Evolutionary conservation across 2,888 invertebrate species (phyloP).

Genomic region (Ethmia dodecea): DNA sequence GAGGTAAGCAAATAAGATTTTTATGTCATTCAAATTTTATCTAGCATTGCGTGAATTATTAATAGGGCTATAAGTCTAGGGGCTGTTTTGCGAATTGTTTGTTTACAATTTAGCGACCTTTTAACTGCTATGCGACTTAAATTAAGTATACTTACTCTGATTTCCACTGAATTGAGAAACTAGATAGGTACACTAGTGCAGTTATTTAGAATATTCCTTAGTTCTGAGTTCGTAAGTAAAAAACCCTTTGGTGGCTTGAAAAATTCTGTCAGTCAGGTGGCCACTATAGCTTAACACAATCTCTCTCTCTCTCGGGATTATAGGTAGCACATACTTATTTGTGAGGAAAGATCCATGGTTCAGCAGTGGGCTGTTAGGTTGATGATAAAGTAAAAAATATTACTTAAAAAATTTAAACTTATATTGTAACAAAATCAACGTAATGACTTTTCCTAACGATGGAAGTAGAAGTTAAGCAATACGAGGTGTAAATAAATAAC

Average conservation of each 20-base stretch:
- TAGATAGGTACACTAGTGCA: background rate
- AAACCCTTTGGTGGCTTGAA: background rate
- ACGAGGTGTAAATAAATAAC: constrained; percentile 11
- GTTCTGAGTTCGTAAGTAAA: background rate
- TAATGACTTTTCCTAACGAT: constrained; percentile 17
- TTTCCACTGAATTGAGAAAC: constrained; percentile 5
- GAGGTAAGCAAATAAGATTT: no score
- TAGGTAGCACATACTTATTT: no score
- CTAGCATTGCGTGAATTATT: constrained; percentile 17
- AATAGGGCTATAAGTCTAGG: constrained; percentile 14
- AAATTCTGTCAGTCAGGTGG: no score
- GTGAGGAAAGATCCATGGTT: no score
- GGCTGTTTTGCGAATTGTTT: constrained; percentile 25
- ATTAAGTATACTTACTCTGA: background rate
- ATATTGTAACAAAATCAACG: constrained; percentile 12
- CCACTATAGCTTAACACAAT: constrained; percentile 1
- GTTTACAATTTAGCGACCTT: constrained; percentile 19
- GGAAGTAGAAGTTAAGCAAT: constrained; percentile 12
- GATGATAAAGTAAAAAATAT: no score
- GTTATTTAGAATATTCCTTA: background rate
- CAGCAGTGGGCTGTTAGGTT: no score
- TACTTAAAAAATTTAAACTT: no score
- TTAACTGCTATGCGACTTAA: constrained; percentile 19
- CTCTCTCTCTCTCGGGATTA: background rate
- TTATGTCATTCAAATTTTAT: background rate